Conservation (phyloP, 2,113 vertebrate species). For the Gracilinanus agilis region DNA sequence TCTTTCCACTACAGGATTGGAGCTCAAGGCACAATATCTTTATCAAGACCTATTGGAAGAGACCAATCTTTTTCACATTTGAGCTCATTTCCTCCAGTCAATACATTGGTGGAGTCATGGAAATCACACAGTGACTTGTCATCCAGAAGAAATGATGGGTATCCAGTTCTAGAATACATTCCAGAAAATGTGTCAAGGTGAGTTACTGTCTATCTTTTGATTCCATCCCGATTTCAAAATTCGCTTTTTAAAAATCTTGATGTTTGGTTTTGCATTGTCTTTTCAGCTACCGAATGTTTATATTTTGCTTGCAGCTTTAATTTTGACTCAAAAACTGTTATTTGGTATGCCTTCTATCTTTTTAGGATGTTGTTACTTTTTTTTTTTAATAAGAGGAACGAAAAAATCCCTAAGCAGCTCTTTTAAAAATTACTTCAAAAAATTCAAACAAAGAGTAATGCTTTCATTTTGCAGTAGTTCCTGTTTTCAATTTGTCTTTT, state of each 20-base stretch:
- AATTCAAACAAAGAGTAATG: background rate
- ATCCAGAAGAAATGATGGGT: conserved; percentile 93
- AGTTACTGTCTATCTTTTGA: conserved; percentile 58
- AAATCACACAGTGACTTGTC: conserved; percentile 95
- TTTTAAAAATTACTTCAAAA: conserved; percentile 10
- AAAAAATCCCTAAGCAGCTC: conserved; percentile 12
- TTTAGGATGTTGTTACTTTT: background rate
- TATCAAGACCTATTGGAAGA: conserved; percentile 93
- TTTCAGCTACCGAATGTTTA: background rate
- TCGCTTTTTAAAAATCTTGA: background rate
- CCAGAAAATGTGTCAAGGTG: conserved; percentile 92
- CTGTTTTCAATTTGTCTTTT: conserved; percentile 10
- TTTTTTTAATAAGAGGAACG: conserved; percentile 22
- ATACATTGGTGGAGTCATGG: conserved; percentile 96
- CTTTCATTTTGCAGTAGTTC: background rate
- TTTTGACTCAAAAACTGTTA: conserved; percentile 20
- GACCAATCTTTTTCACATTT: conserved; percentile 97
- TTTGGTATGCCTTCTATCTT: background rate
- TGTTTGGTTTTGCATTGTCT: background rate
- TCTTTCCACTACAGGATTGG: conserved; percentile 99
- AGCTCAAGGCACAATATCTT: conserved; percentile 97
- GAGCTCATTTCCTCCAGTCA: conserved; percentile 96
- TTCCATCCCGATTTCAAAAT: background rate
- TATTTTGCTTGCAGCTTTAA: background rate
- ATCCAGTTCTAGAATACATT: conserved; percentile 95